Conservation (phyloP, 2,888 invertebrate species). For the Leptinotarsa haldemani region DNA sequence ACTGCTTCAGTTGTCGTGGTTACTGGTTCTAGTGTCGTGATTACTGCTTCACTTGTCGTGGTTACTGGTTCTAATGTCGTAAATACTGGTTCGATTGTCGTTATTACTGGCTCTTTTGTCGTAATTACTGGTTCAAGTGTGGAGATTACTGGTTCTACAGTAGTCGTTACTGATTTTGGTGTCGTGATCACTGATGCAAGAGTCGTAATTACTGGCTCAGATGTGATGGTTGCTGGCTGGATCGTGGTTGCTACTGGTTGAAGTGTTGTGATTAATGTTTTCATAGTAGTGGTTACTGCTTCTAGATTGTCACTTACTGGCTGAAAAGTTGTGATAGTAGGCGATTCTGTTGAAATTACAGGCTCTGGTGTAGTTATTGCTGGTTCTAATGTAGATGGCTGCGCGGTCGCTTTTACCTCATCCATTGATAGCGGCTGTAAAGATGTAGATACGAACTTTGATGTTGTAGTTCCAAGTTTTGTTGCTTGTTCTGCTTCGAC, state of each 20-base stretch:
- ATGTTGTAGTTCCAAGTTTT: conserved; percentile 20
- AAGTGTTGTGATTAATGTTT: neutral
- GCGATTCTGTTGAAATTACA: neutral
- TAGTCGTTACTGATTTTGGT: neutral
- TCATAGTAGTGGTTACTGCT: neutral
- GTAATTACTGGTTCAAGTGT: neutral
- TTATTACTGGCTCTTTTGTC: conserved; percentile 18
- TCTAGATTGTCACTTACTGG: neutral
- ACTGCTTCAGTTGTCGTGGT: neutral
- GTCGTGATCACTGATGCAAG: conserved; percentile 16
- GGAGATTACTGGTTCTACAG: neutral
- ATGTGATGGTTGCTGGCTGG: neutral
- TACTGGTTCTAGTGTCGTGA: conserved; percentile 28
- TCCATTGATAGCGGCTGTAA: neutral
- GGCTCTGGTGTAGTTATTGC: neutral
- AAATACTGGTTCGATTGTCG: neutral
- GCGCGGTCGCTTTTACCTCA: neutral
- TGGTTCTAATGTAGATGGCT: neutral
- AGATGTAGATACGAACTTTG: conserved; percentile 3
- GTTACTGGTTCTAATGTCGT: conserved; percentile 26
- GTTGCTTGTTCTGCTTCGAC: conserved; percentile 14
- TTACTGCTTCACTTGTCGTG: neutral
- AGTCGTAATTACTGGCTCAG: neutral
- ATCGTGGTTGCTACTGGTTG: neutral
- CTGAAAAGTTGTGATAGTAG: too few species aligned